Evolutionary conservation across 2,797 vertebrate genomes (phyloP).

Genomic region (Acrocephalus scirpaceus): DNA sequence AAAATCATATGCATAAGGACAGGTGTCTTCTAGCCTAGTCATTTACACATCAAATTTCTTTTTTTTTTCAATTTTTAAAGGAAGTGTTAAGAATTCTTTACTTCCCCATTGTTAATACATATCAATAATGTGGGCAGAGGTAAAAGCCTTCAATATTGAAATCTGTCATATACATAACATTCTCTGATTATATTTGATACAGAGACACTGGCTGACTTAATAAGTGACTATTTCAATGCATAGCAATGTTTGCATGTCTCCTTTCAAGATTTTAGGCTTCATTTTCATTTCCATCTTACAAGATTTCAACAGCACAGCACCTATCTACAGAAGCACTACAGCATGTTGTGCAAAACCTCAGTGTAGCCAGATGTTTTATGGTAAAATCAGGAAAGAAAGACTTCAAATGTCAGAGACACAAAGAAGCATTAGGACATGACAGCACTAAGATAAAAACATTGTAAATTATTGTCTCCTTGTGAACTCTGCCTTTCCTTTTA

Average conservation of each 20-base stretch:
- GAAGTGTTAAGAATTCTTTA: not conserved
- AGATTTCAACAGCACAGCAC: not conserved
- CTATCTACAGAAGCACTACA: not conserved
- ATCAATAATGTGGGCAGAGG: not conserved
- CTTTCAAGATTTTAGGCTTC: not conserved
- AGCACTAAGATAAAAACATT: not conserved
- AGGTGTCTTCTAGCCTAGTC: not conserved
- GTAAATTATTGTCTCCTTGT: not conserved
- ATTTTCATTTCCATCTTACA: not conserved
- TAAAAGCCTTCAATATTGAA: not conserved
- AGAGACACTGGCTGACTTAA: not conserved
- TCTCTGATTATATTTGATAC: not conserved
- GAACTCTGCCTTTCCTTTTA: not conserved
- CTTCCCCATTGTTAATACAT: not conserved
- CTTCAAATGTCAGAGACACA: not conserved
- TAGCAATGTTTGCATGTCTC: not conserved
- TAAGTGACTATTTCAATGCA: accelerated
- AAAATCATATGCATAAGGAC: not conserved
- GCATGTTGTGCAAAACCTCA: accelerated
- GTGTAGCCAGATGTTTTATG: not conserved
- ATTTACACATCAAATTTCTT: not conserved
- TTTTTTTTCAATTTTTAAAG: not conserved
- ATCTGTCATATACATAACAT: accelerated
- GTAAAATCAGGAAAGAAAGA: not conserved
- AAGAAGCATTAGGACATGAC: not conserved